Base-by-base conservation (phyloP, 2,888 invertebrate species). In the Strigamia transsilvanica region DNA sequence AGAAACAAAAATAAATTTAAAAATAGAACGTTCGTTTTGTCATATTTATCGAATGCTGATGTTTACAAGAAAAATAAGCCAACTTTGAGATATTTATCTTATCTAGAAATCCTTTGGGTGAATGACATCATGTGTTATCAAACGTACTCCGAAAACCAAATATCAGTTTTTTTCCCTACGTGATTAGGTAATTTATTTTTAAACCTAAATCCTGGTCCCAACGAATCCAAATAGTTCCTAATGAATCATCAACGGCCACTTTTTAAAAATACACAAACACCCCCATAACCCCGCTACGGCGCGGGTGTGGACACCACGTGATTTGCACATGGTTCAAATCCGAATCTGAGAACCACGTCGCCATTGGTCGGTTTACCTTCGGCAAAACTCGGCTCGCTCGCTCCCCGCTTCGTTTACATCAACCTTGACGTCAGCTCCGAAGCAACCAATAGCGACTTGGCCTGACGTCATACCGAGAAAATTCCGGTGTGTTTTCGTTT, bases 401-500 rank as follows among this genome's bases (percentile, higher is more conserved):
- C 13, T n/a, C 0, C 78, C 32, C 9, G 38, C 15, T n/a, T n/a
- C 27, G 27, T 77, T 77, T 23, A 12, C 77, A 21, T 23, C 77
- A 34, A 5, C 77, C 23, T 15, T 21, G 23, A 77, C 77, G 77
- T 77, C 77, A 77, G 21, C 10, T 3, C 32, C 34, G 15, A 7
- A 51, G n/a, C 27, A 21, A 15, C 79, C 79, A 79, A 79, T 79
- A 27, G 15, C 12, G n/a, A 38, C 10, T 9, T 0, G 10, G n/a
- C 15, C 2, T 79, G 79, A 79, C 77, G 77, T 77, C 77, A 77
- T 7, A 0, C 7, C 6, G 12, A 6, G 23, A 77, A n/a, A 38
- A 32, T 41, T 21, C 21, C 34, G 21, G 38, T 38, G 38, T 79
- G 79, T 79, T 79, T 79, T 79, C 79, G 41, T 79, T 79, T 32